Evolutionary conservation across 1,140 invertebrate species (phyloP), one percentile per base, ranked within the genome.

Genomic region (Caenorhabditis briggsae): DNA sequence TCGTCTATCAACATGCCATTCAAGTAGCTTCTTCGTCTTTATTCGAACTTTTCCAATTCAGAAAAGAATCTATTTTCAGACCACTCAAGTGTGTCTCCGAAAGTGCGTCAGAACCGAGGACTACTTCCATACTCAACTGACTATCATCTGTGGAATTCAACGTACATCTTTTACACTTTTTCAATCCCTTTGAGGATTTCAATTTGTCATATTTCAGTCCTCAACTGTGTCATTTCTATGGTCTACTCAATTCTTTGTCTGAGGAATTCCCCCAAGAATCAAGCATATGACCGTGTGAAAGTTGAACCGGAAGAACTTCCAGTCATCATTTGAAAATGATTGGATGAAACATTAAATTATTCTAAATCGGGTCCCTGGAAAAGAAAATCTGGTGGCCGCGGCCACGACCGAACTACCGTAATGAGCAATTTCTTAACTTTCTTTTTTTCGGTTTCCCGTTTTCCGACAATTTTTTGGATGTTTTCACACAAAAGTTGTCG

Each of bases 81-180:
- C 70, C 1, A n/a, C 50, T 25, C 70, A 78, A 78, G 70, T 78
- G 20, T 78, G 70, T n/a, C 70, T 78, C n/a, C 70, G 70, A 2
- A 78, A 78, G 23, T 78, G 70, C 14, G 46, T 78, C 1, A 12
- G 70, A 50, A 53, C 70, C 50, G 70, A 78, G 46, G 70, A 78
- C 70, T 78, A 78, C 14, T 78, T 78, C 33, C 70, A 78, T 41
- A 78, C 70, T 23, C 70, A 78, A 50, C 70, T 78, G 5, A 46
- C 70, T 7, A 78, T 78, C n/a, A 78, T 78, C 20, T 78, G 70
- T 50, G 70, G 70, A 53, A 78, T 78, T 12, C 70, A 78, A 78
- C 46, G 70, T 78, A 50, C 11, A 9, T 50, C 23, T 46, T 20
- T 18, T 12, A 43, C 64, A 6, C 12, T 43, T 33, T 53, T 53